A percentile compares a stretch with the other conserved stretches of the same genome.
Conservation (phyloP, 2,113 vertebrate species). For the Prinia subflava region DNA sequence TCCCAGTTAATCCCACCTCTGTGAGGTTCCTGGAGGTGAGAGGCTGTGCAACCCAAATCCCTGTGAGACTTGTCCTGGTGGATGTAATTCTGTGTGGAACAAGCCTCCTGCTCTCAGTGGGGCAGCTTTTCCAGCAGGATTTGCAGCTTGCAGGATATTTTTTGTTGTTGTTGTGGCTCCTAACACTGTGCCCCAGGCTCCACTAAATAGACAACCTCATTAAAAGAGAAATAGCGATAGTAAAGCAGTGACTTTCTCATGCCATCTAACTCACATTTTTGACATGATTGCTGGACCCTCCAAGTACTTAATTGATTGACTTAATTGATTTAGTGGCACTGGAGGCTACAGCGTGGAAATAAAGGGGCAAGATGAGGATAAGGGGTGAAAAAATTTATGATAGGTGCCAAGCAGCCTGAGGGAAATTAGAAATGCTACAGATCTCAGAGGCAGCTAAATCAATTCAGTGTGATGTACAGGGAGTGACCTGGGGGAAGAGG, state of each 20-base stretch:
- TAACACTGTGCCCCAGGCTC: conserved; percentile 37
- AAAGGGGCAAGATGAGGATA: conserved; percentile 53
- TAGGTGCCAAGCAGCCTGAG: conserved; percentile 47
- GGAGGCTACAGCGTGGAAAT: conserved; percentile 55
- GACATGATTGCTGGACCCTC: conserved; percentile 64
- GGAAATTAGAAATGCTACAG: conserved; percentile 65
- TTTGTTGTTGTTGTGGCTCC: conserved; percentile 10
- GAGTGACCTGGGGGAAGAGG: background rate
- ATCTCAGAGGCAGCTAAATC: conserved; percentile 61
- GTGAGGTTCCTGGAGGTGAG: background rate
- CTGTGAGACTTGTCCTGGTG: background rate
- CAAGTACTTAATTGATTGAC: conserved; percentile 70
- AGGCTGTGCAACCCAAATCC: background rate
- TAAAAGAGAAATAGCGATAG: conserved; percentile 57
- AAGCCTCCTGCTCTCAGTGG: background rate
- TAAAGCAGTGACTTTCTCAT: conserved; percentile 50
- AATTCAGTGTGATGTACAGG: conserved; percentile 32
- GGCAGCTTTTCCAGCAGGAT: background rate
- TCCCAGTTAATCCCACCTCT: background rate
- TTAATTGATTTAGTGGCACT: conserved; percentile 70
- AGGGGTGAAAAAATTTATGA: conserved; percentile 66
- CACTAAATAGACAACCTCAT: conserved; percentile 62
- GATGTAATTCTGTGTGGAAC: background rate
- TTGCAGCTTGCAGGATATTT: background rate
- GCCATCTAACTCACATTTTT: conserved; percentile 58